Base-by-base conservation (phyloP, 2,888 invertebrate genomes). In the Lasiommata megera region DNA sequence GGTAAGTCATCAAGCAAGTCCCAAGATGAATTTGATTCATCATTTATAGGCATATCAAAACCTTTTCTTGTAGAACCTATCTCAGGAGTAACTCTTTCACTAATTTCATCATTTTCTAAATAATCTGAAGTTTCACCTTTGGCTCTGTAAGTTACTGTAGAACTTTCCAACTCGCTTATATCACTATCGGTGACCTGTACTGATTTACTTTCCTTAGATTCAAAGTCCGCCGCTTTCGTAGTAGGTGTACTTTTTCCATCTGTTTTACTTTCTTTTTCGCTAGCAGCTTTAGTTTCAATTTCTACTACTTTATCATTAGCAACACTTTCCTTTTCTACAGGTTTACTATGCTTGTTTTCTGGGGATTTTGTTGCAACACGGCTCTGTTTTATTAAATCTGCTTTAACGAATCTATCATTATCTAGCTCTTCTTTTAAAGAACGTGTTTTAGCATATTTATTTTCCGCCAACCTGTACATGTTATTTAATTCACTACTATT, bases 1-100 rank as follows among this genome's bases (percentile, higher is more conserved):
- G 50, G 41, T 51, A 47, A 12, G 36, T 61, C 57, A 47, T 54
- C 60, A 28, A 46, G 46, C 3, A 47, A 31, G 18, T 57, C 51
- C 54, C 50, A 47, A 17, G 37, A 14, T 6, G 51, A 36, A 29
- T 51, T 54, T 9, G 40, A 51, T 47, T 57, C 60, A 51, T 61
- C 57, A 31, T 46, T 57, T 14, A 38, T 3, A 12, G 8, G 46
- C 9, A 16, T 36, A 37, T 43, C 23, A 44, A 23, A 12, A 0
- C 29, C 38, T 3, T 23, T 53, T 29, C 14, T 36, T 18, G 17
- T 14, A 23, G 14, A 44, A 12, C 51, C 17, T 34, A 51, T 41
- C 1, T 41, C 16, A 16, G 43, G 8, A 3, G 36, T 34, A 36
- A 14, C n/a, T 40, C 51, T 41, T 8, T 14, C 28, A 12, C 18